phyloP scores from a whole-genome alignment of 2,797 vertebrate genomes.

The Vultur gryphus region DNA sequence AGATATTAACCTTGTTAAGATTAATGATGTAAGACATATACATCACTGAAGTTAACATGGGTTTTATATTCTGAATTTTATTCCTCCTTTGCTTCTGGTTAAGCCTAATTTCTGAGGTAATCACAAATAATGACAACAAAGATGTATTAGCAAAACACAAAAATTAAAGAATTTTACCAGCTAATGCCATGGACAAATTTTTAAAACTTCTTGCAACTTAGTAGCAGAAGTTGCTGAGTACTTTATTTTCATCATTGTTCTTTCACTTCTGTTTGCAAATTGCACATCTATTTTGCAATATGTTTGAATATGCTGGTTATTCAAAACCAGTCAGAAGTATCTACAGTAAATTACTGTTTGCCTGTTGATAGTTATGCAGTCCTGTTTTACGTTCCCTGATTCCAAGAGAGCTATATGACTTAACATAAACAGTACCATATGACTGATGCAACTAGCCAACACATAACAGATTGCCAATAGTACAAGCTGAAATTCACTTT shows the following conservation, averaged over 20 bases:
- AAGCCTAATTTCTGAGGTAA: neutral
- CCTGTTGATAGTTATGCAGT: neutral
- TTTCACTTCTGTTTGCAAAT: neutral
- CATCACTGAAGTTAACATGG: neutral
- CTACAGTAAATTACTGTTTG: neutral
- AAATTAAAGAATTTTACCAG: neutral
- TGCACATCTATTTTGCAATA: neutral
- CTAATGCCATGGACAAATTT: neutral
- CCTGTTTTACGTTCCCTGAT: neutral
- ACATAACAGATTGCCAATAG: neutral
- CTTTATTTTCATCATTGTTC: neutral
- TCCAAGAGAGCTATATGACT: neutral
- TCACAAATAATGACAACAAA: neutral
- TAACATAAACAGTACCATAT: neutral
- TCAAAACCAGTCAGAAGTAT: neutral
- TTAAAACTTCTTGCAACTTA: neutral
- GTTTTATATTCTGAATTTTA: neutral
- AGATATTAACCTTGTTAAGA: neutral
- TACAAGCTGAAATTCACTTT: neutral
- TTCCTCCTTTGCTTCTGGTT: neutral
- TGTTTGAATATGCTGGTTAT: neutral
- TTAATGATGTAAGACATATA: neutral
- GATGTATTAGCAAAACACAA: neutral
- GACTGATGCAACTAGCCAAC: neutral
- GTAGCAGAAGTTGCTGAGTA: neutral